These are phyloP conservation scores for Ovis canadensis DNA, from an alignment of 2,113 vertebrate species.

Conservation along the genomic window DNA sequence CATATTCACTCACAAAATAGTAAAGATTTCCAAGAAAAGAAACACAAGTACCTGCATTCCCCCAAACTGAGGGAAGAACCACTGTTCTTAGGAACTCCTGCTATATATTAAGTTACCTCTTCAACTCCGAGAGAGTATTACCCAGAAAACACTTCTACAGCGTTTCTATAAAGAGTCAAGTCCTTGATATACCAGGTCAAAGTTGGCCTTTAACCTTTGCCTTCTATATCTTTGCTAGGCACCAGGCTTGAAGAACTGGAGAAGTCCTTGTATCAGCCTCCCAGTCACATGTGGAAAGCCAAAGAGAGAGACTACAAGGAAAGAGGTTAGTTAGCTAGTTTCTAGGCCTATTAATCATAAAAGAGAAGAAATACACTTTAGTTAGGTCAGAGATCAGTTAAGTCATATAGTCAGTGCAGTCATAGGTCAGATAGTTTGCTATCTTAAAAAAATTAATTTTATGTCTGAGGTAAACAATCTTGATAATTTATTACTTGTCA, in stretches of 20 bases:
- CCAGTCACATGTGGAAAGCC: not conserved
- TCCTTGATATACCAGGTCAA: not conserved
- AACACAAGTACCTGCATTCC: not conserved
- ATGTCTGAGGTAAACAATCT: not conserved
- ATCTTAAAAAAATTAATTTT: conserved; percentile 20
- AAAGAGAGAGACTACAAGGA: accelerated
- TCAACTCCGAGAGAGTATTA: not conserved
- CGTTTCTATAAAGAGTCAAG: not conserved
- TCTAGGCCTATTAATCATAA: not conserved
- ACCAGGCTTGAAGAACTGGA: not conserved
- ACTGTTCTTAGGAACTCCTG: not conserved
- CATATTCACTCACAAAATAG: not conserved
- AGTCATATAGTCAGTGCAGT: not conserved
- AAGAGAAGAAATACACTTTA: not conserved
- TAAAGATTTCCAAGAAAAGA: not conserved
- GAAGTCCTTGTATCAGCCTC: not conserved
- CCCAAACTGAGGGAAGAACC: not conserved
- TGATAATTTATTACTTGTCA: conserved; percentile 1
- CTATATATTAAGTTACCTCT: not conserved
- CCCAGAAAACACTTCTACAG: not conserved
- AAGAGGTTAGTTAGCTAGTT: not conserved
- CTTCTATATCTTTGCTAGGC: not conserved
- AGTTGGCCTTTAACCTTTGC: not conserved
- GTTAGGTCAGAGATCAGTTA: not conserved
- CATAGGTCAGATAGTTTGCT: not conserved